Evolutionary conservation across 2,797 vertebrate genomes (phyloP).

Genomic region (Acanthurus lineatus): DNA sequence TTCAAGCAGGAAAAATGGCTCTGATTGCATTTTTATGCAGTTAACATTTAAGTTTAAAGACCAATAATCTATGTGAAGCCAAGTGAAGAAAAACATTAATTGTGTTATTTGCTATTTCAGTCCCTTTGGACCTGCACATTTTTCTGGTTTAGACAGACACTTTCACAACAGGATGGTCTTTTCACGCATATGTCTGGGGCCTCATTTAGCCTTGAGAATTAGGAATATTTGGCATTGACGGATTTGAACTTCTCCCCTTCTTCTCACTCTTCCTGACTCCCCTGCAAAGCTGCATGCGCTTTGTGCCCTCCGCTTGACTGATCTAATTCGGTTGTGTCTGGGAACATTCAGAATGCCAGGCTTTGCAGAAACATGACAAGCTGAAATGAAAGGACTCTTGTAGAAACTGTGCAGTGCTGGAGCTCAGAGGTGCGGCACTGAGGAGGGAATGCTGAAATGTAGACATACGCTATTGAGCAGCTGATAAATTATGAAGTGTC

Average conservation of each 20-base stretch:
- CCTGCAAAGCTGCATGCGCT: constrained; percentile 65
- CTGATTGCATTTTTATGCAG: constrained; percentile 45
- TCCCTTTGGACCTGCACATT: constrained; percentile 14
- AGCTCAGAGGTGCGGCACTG: constrained; percentile 45
- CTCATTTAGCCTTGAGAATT: constrained; percentile 62
- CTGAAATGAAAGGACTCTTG: constrained; percentile 75
- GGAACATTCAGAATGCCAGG: constrained; percentile 72
- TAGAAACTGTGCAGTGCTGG: constrained; percentile 58
- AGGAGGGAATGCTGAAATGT: constrained; percentile 53
- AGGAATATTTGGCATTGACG: constrained; percentile 63
- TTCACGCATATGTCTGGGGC: constrained; percentile 36
- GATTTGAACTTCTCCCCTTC: constrained; percentile 52
- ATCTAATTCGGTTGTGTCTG: constrained; percentile 83
- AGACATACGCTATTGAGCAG: constrained; percentile 52
- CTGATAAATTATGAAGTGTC: constrained; percentile 67
- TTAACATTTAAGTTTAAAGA: constrained; percentile 37
- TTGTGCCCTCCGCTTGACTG: constrained; percentile 79
- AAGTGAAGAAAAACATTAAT: constrained; percentile 39
- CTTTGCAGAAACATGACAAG: constrained; percentile 80
- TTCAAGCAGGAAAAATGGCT: constrained; percentile 39
- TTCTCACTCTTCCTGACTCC: constrained; percentile 59
- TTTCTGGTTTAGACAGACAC: constrained; percentile 47
- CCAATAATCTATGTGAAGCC: constrained; percentile 47
- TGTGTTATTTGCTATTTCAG: constrained; percentile 12
- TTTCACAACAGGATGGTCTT: constrained; percentile 22